These are phyloP conservation scores for Hemichromis elongatus DNA, from an alignment of 2,113 vertebrate genomes.

Conservation along the genomic window DNA sequence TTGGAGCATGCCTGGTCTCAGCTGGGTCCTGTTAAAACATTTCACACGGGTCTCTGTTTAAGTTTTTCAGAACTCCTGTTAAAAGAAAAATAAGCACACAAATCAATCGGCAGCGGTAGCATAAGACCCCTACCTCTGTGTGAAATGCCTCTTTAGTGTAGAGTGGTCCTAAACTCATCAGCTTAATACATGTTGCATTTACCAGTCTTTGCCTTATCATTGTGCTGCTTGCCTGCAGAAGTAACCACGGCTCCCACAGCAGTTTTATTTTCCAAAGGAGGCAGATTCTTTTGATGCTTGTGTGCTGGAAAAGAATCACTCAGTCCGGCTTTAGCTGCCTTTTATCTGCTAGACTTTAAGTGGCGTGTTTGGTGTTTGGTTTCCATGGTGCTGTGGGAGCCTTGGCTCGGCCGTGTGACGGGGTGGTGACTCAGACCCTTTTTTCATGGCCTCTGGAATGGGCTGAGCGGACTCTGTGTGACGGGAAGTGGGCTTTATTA, in stretches of 20 bases:
- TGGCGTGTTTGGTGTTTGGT: constrained; percentile 70
- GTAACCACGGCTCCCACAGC: background rate
- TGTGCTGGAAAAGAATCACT: background rate
- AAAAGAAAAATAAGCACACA: background rate
- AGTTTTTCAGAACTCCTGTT: background rate
- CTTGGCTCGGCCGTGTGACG: constrained; percentile 33
- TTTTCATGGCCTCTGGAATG: constrained; percentile 30
- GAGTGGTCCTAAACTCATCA: background rate
- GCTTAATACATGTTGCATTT: background rate
- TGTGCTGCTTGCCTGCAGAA: background rate
- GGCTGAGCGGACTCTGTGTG: constrained; percentile 8
- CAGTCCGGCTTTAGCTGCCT: background rate
- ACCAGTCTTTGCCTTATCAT: background rate
- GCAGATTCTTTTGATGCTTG: background rate
- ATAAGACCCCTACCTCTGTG: background rate
- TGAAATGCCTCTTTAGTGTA: background rate
- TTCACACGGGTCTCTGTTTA: accelerated
- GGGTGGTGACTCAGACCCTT: constrained; percentile 66
- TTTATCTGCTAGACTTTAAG: background rate
- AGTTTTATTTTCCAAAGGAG: background rate
- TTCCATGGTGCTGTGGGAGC: constrained; percentile 40
- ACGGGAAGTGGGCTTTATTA: constrained; percentile 37
- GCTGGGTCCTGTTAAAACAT: background rate
- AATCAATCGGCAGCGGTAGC: background rate
- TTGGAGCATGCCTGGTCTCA: accelerated